phyloP scores from a whole-genome alignment of 1,140 invertebrate genomes.

The Polypedilum vanderplanki region DNA sequence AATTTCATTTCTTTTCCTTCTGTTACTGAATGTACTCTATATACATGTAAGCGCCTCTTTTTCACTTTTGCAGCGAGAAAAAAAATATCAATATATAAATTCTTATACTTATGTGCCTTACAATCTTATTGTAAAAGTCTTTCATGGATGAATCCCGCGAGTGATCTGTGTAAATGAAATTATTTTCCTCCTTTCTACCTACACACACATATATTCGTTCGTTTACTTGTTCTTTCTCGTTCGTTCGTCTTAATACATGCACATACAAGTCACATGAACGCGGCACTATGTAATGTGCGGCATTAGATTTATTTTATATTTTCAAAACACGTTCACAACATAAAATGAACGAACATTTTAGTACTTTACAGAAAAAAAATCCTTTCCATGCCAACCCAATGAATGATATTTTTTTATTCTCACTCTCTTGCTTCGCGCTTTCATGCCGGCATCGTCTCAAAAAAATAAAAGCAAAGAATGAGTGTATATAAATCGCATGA shows the following conservation, averaged over 20 bases:
- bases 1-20: not conserved
- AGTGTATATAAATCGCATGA: not conserved
- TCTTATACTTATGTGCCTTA: no score
- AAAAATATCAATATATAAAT: no score
- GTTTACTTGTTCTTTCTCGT: no score
- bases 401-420: not conserved
- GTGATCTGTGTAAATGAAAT: not conserved
- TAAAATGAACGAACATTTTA: conserved; percentile 19
- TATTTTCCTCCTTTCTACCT: not conserved
- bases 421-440: not conserved
- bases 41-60: not conserved
- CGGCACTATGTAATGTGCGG: not conserved
- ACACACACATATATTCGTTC: not conserved
- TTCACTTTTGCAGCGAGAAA: no score
- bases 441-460: not conserved
- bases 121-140: not conserved
- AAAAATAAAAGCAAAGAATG: not conserved
- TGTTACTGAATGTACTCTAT: not conserved
- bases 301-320: not conserved
- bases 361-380: not conserved
- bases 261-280: not conserved
- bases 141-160: not conserved
- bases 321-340: conserved; percentile 4
- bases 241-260: not conserved
- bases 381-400: not conserved